Conservation (phyloP, 1,140 invertebrate species). For the Megalopta genalis region DNA sequence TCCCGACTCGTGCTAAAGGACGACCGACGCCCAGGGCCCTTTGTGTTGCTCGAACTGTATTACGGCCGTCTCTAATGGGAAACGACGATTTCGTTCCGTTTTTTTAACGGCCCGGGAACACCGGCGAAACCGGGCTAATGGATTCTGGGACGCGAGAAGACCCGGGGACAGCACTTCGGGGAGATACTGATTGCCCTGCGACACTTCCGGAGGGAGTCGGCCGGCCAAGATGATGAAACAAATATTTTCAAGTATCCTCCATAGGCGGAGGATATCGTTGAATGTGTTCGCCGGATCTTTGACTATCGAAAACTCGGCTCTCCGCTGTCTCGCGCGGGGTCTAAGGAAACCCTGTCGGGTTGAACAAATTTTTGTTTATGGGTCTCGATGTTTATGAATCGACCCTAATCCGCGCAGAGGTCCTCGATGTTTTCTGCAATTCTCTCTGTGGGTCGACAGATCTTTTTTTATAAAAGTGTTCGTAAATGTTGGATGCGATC, state of each 20-base stretch:
- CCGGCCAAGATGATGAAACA: background rate
- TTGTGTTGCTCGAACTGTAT: slow-evolving; percentile 18
- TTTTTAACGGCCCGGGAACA: background rate
- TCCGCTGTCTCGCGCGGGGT: too few relatives aligned
- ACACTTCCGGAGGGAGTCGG: background rate
- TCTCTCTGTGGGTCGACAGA: too few relatives aligned
- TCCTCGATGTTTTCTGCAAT: too few relatives aligned
- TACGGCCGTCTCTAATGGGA: background rate
- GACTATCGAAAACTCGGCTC: too few relatives aligned
- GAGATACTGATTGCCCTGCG: background rate
- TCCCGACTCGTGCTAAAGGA: slow-evolving; percentile 12
- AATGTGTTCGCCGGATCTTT: too few relatives aligned
- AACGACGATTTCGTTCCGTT: slow-evolving; percentile 13
- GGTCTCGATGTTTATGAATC: too few relatives aligned
- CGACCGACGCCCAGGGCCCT: background rate
- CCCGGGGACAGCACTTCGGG: background rate
- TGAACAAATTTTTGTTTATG: too few relatives aligned
- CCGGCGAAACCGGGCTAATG: background rate
- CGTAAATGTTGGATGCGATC: too few relatives aligned
- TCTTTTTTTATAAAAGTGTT: too few relatives aligned
- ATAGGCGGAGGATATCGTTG: too few relatives aligned
- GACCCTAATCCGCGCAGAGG: too few relatives aligned
- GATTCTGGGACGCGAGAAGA: background rate
- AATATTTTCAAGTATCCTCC: background rate
- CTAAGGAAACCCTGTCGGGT: too few relatives aligned